A percentile compares a stretch with the other conserved stretches of the same genome.
Evolutionary conservation across 2,888 invertebrate species (phyloP).

Genomic region (Lycophotia porphyrea): DNA sequence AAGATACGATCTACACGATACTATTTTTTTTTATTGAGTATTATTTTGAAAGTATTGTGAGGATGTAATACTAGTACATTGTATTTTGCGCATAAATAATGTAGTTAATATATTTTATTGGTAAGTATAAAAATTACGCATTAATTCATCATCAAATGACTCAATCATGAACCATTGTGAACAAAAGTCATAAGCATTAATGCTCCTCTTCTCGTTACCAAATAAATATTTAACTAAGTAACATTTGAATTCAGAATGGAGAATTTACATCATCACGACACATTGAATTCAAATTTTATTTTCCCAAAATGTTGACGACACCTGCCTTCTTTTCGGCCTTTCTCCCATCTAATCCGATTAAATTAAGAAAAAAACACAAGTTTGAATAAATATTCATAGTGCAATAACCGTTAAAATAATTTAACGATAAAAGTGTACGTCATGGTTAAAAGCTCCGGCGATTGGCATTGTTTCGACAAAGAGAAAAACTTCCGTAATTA

Average conservation of each 20-base stretch:
- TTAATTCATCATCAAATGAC: conserved; percentile 24
- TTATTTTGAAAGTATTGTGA: neutral
- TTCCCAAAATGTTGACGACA: conserved; percentile 58
- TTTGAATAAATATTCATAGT: conserved; percentile 61
- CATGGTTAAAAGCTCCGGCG: conserved; percentile 52
- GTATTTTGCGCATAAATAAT: too few relatives aligned
- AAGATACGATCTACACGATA: conserved; percentile 10
- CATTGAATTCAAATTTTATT: conserved; percentile 61
- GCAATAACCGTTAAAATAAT: conserved; percentile 64
- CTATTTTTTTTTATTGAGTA: neutral
- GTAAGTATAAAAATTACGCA: neutral
- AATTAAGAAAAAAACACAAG: conserved; percentile 45
- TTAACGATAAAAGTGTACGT: conserved; percentile 55
- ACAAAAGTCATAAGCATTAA: conserved; percentile 37
- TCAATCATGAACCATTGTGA: conserved; percentile 54
- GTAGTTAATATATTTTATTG: too few relatives aligned
- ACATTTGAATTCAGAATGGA: conserved; percentile 50
- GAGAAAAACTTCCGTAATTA: conserved; percentile 59
- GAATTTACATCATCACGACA: conserved; percentile 60
- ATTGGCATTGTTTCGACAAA: conserved; percentile 60
- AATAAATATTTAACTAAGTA: conserved; percentile 54
- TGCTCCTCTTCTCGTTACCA: conserved; percentile 40
- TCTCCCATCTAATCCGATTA: conserved; percentile 56
- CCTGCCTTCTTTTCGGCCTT: conserved; percentile 46
- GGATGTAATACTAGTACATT: too few relatives aligned